Conservation (phyloP, 2,113 vertebrate species). For the Myxocyprinus asiaticus region DNA sequence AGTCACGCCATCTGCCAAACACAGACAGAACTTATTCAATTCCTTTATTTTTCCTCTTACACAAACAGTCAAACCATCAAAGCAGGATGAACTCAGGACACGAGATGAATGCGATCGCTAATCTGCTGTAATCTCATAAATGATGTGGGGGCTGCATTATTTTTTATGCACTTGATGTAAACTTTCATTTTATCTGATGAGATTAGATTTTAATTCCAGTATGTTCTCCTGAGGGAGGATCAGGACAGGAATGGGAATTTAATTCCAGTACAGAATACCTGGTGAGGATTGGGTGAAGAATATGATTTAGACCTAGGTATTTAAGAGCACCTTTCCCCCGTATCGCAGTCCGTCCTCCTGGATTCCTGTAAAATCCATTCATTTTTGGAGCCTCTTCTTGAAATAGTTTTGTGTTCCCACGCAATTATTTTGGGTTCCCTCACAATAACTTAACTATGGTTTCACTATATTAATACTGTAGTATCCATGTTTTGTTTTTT, state of each 20-base stretch:
- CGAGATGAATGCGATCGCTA: neutral
- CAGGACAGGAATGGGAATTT: neutral
- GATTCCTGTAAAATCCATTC: conserved; percentile 78
- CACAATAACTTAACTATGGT: no score
- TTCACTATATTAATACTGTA: no score
- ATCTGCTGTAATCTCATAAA: conserved; percentile 14
- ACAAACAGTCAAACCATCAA: neutral
- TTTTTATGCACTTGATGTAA: neutral
- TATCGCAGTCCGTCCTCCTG: conserved; percentile 88
- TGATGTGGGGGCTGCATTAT: neutral
- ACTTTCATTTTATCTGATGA: neutral
- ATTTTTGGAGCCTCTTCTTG: no score
- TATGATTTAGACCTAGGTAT: conserved; percentile 84
- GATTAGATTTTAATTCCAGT: conserved; percentile 7
- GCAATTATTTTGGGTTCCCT: no score
- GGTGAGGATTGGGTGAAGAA: conserved; percentile 82
- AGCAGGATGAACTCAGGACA: neutral
- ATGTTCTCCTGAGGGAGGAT: neutral
- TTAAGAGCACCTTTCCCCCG: conserved; percentile 80
- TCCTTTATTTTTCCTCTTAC: no score
- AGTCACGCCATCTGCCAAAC: conserved; percentile 36
- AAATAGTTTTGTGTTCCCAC: no score
- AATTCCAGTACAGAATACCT: conserved; percentile 68
- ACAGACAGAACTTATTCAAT: neutral
- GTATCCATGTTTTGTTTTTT: no score